A percentile compares a stretch with the other conserved stretches of the same genome.
Conservation (phyloP, 2,113 vertebrate species). For the cattle (Bos taurus) region DNA sequence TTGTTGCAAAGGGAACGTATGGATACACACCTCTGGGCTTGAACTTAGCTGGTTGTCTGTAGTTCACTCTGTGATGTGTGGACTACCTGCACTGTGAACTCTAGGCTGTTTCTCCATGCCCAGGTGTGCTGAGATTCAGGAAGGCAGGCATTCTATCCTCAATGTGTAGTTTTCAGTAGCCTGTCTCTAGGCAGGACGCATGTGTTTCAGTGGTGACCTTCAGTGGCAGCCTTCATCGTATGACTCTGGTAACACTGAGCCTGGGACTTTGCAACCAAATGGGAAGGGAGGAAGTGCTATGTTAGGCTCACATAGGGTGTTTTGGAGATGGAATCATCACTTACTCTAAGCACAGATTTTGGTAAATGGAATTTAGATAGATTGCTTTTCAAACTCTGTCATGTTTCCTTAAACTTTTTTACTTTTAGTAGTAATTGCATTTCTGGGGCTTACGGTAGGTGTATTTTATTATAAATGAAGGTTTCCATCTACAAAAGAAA, state of each 20-base stretch:
- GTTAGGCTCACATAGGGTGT: not conserved
- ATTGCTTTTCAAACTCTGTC: slow-evolving; percentile 16
- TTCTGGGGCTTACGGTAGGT: slow-evolving; percentile 7
- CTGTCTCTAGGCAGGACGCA: not conserved
- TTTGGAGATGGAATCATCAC: not conserved
- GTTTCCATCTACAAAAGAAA: slow-evolving; percentile 36
- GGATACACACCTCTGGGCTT: not conserved
- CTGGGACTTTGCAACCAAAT: not conserved
- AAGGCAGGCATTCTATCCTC: not conserved
- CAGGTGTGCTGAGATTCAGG: not conserved
- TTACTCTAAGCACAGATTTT: not conserved
- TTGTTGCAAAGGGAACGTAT: not conserved
- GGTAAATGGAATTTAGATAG: slow-evolving; percentile 24
- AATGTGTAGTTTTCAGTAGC: not conserved
- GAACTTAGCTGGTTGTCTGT: not conserved
- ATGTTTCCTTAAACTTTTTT: slow-evolving; percentile 31
- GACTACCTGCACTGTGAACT: not conserved
- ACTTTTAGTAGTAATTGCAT: slow-evolving; percentile 32
- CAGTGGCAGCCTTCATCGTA: not conserved
- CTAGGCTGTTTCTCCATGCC: not conserved
- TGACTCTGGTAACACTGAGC: not conserved
- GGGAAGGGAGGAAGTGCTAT: not conserved
- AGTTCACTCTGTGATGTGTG: not conserved
- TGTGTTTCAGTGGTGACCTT: not conserved
- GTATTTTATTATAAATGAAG: slow-evolving; percentile 44